A percentile compares a stretch with the other conserved stretches of the same genome.
Conservation (phyloP, 1,140 invertebrate genomes). For the Drosophila leontia region DNA sequence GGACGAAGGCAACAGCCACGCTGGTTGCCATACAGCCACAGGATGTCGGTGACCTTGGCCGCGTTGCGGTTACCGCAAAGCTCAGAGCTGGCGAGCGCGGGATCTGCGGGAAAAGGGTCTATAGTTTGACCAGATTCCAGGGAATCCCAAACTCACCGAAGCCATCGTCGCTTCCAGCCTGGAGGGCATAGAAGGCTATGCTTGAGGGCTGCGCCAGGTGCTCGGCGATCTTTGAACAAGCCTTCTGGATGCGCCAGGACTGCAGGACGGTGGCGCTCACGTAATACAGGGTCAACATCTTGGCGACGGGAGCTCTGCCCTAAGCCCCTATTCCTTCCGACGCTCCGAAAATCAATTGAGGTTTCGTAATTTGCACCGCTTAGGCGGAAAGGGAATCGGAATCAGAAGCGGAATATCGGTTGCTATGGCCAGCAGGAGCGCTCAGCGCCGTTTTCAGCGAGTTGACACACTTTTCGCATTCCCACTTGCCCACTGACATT, state of each 20-base stretch:
- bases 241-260: constrained; percentile 87
- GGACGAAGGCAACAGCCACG: constrained; percentile 86
- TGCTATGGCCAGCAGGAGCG: constrained; percentile 53
- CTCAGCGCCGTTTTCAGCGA: constrained; percentile 44
- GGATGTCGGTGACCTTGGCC: constrained; percentile 86
- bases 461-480: constrained; percentile 71
- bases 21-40: constrained; percentile 86
- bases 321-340: constrained; percentile 36
- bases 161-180: constrained; percentile 66
- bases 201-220: constrained; percentile 84
- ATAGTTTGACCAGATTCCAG: constrained; percentile 1
- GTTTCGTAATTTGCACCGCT: constrained; percentile 64
- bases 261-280: constrained; percentile 89
- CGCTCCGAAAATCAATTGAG: constrained; percentile 64
- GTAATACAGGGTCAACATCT: constrained; percentile 88
- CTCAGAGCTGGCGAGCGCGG: constrained; percentile 85
- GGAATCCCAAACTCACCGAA: constrained; percentile 62
- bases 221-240: constrained; percentile 85
- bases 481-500: constrained; percentile 55
- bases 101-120: constrained; percentile 33
- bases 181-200: constrained; percentile 83
- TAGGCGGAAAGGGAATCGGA: constrained; percentile 26
- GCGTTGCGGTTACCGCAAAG: constrained; percentile 86
- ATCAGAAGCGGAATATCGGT: constrained; percentile 43
- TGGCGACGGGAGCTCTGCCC: constrained; percentile 11